These are phyloP conservation scores for Rhinoderma darwinii DNA, from an alignment of 2,113 vertebrate genomes.

Conservation along the genomic window DNA sequence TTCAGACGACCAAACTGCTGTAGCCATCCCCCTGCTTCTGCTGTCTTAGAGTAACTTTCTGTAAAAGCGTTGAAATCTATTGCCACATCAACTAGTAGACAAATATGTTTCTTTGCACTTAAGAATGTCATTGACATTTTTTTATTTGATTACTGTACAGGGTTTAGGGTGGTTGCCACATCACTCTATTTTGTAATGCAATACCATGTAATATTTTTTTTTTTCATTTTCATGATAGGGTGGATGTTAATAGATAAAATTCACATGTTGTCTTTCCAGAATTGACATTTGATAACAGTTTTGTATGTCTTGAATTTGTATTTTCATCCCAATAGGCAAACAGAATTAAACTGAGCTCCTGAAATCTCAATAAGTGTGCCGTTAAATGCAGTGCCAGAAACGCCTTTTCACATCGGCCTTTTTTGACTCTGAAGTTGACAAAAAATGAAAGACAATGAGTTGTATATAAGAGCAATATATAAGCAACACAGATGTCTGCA, in stretches of 20 bases:
- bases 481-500: not conserved
- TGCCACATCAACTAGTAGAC: slow-evolving; percentile 15
- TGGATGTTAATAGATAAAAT: not conserved
- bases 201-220: slow-evolving; percentile 34
- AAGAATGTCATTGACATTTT: slow-evolving; percentile 38
- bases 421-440: slow-evolving; percentile 12
- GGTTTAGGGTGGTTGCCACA: slow-evolving; percentile 31
- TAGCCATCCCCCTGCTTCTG: slow-evolving; percentile 83
- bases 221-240: slow-evolving; percentile 22
- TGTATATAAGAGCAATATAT: slow-evolving; percentile 29
- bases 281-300: slow-evolving; percentile 21
- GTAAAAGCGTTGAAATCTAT: not conserved
- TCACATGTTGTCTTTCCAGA: slow-evolving; percentile 16
- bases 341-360: not conserved
- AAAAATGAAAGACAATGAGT: slow-evolving; percentile 23
- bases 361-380: slow-evolving; percentile 31
- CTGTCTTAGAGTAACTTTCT: slow-evolving; percentile 85
- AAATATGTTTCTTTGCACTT: slow-evolving; percentile 36
- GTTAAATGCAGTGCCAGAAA: slow-evolving; percentile 48
- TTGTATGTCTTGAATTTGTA: slow-evolving; percentile 32
- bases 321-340: slow-evolving; percentile 27
- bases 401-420: slow-evolving; percentile 52
- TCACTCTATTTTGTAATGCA: slow-evolving; percentile 48
- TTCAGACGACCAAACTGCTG: slow-evolving; percentile 93
- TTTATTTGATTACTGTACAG: slow-evolving; percentile 42